phyloP scores from a whole-genome alignment of 2,797 vertebrate species.

The Spheniscus humboldti region DNA sequence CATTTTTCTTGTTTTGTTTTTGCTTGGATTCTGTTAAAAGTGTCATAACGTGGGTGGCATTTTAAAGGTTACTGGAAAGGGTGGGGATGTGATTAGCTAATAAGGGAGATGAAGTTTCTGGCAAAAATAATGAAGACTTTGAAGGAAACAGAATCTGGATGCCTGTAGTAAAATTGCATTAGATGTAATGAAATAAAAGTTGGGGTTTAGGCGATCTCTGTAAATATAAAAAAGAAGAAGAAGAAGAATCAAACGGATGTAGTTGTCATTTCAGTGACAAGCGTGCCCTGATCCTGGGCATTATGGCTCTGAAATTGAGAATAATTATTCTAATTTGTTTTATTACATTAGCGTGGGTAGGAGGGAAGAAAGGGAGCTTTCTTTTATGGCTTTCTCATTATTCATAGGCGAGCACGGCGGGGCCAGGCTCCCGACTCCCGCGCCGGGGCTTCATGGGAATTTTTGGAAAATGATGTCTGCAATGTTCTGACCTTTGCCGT shows the following conservation, averaged over 20 bases:
- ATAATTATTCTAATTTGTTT: constrained; percentile 85
- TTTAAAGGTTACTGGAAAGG: constrained; percentile 47
- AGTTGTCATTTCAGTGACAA: constrained; percentile 76
- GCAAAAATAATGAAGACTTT: constrained; percentile 42
- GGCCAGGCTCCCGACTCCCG: constrained; percentile 52
- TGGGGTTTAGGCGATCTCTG: constrained; percentile 67
- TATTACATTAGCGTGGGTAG: constrained; percentile 82
- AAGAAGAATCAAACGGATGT: constrained; percentile 73
- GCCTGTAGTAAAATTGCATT: constrained; percentile 69
- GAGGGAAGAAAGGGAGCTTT: constrained; percentile 82
- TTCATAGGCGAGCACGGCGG: constrained; percentile 39
- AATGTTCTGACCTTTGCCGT: constrained; percentile 66
- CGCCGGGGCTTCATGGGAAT: constrained; percentile 61
- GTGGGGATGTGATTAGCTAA: constrained; percentile 49
- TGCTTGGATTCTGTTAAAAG: neutral
- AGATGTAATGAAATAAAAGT: constrained; percentile 78
- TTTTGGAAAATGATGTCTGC: constrained; percentile 66
- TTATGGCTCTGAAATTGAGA: constrained; percentile 67
- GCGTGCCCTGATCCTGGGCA: constrained; percentile 63
- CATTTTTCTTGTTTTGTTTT: neutral
- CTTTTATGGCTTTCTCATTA: constrained; percentile 73
- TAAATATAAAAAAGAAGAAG: neutral
- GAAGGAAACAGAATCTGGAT: constrained; percentile 36
- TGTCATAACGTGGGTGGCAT: constrained; percentile 51
- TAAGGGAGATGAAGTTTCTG: constrained; percentile 38